Conservation (phyloP, 2,797 vertebrate species). For the Megaceryle alcyon region DNA sequence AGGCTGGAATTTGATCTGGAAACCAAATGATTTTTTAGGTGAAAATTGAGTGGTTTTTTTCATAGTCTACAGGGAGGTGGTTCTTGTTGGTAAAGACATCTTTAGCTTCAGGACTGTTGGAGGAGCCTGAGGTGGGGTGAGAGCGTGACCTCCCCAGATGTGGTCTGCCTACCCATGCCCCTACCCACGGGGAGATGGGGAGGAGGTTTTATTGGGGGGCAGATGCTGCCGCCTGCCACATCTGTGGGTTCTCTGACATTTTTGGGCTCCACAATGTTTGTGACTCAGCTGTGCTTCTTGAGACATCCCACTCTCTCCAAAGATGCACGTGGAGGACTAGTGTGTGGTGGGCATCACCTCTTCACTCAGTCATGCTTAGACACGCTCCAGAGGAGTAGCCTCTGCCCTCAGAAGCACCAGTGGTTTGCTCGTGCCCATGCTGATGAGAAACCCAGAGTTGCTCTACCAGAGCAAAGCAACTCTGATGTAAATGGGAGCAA, state of each 20-base stretch:
- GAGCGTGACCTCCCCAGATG: not conserved
- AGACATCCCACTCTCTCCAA: not conserved
- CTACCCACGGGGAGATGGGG: not conserved
- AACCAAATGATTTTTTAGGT: not conserved
- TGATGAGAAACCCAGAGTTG: rapidly evolving
- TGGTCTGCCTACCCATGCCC: rapidly evolving
- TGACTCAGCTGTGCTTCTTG: rapidly evolving
- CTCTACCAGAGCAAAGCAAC: rapidly evolving
- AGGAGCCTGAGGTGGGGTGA: not conserved
- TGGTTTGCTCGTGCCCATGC: rapidly evolving
- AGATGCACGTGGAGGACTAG: not conserved
- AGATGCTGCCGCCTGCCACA: not conserved
- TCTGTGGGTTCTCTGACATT: not conserved
- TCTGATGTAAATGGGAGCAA: not conserved
- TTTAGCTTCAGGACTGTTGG: not conserved
- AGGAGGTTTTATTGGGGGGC: not conserved
- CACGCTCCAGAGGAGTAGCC: rapidly evolving
- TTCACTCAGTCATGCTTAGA: rapidly evolving
- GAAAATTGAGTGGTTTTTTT: not conserved
- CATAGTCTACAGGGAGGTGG: not conserved
- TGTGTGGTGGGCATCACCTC: not conserved
- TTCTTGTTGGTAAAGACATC: not conserved
- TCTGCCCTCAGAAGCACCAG: not conserved
- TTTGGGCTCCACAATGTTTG: rapidly evolving
- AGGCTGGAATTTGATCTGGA: conserved; percentile 3